A percentile compares a stretch with the other conserved stretches of the same genome.
Evolutionary conservation across 2,113 vertebrate species (phyloP).

Genomic region (Chiloscyllium plagiosum): DNA sequence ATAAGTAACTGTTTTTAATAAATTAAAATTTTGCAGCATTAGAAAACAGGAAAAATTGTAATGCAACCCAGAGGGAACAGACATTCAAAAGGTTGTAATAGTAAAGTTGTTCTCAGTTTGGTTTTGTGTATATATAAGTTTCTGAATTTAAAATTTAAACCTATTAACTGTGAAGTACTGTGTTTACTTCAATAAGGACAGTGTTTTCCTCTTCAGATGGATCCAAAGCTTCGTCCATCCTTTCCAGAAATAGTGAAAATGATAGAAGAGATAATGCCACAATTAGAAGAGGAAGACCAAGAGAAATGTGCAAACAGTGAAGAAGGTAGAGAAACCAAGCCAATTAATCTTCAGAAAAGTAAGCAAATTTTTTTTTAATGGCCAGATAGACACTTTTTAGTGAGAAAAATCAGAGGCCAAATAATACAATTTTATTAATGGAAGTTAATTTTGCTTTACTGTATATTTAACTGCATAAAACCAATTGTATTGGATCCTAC

Average conservation of each 20-base stretch:
- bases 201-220: conserved; percentile 68
- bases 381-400: neutral
- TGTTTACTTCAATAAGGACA: neutral
- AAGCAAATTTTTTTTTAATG: conserved; percentile 26
- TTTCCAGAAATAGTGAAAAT: conserved; percentile 76
- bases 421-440: neutral
- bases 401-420: neutral
- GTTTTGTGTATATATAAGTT: neutral
- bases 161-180: neutral
- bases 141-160: neutral
- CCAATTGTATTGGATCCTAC: neutral
- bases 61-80: neutral
- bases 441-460: neutral
- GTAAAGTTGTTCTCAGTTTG: neutral
- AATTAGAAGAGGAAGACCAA: conserved; percentile 67
- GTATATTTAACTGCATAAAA: neutral
- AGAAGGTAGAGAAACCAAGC: conserved; percentile 67
- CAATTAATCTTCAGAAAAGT: conserved; percentile 67
- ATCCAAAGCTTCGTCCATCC: conserved; percentile 85
- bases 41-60: neutral
- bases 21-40: neutral
- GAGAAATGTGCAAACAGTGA: conserved; percentile 56
- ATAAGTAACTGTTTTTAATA: neutral
- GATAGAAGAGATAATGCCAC: conserved; percentile 70
- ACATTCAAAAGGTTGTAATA: neutral